Evolutionary conservation across 2,113 vertebrate species (phyloP).

Genomic region (Thunnus maccoyii): DNA sequence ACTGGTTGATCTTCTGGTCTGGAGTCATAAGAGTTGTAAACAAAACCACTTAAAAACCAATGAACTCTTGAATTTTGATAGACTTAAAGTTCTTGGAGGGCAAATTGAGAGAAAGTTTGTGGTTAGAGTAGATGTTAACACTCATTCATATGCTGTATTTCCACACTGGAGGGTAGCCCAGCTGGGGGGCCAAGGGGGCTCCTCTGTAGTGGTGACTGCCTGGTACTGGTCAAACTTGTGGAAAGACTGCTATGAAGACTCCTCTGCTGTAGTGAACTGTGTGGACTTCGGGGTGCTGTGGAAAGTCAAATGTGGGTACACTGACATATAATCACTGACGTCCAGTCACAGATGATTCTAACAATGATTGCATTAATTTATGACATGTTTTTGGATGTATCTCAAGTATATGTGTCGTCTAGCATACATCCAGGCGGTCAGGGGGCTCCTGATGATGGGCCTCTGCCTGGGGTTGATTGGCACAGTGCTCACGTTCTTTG

Average conservation of each 20-base stretch:
- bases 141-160: not conserved
- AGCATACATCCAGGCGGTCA: constrained; percentile 59
- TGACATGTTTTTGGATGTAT: not conserved
- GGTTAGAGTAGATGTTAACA: too few relatives aligned
- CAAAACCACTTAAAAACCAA: too few relatives aligned
- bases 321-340: not conserved
- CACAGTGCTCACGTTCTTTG: constrained; percentile 62
- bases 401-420: not conserved
- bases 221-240: constrained; percentile 57
- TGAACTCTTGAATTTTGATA: too few relatives aligned
- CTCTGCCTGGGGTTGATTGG: constrained; percentile 53
- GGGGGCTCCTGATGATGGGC: constrained; percentile 68
- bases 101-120: too few relatives aligned
- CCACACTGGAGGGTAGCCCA: constrained; percentile 41
- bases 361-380: not conserved
- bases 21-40: too few relatives aligned
- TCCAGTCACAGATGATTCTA: too few relatives aligned
- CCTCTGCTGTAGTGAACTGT: constrained; percentile 46
- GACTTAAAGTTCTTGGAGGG: too few relatives aligned
- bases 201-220: constrained; percentile 40
- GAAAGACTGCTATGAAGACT: constrained; percentile 59
- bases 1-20: too few relatives aligned
- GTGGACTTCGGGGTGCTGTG: constrained; percentile 33
- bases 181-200: constrained; percentile 26
- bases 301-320: constrained; percentile 40